Conservation (phyloP, 1,140 invertebrate species). For the Chrysomallon squamiferum region DNA sequence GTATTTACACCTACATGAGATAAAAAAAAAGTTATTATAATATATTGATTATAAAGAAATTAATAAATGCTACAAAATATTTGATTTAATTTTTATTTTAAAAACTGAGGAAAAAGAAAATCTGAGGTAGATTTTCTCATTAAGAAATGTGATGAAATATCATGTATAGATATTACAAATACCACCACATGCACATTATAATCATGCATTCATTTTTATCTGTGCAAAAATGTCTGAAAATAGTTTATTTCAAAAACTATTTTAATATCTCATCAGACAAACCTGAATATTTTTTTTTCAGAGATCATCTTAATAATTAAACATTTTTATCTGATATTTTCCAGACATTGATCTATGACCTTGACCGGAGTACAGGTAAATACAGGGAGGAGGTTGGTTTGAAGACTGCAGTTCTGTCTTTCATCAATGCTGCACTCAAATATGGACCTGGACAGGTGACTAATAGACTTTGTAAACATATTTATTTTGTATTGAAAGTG, state of each 20-base stretch:
- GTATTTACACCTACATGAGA: conserved; percentile 52
- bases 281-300: conserved; percentile 9
- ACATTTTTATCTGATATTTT: conserved; percentile 24
- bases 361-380: conserved; percentile 87
- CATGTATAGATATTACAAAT: no score
- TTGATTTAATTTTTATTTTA: no score
- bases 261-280: not conserved
- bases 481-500: no score
- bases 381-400: conserved; percentile 89
- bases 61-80: not conserved
- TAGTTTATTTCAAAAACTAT: not conserved
- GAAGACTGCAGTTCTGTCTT: conserved; percentile 98
- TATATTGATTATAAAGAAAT: not conserved
- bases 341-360: conserved; percentile 88
- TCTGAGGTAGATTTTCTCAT: no score
- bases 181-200: no score
- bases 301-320: conserved; percentile 4
- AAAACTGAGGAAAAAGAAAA: no score
- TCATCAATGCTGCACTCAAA: conserved; percentile 95
- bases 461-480: no score
- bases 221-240: no score
- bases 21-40: not conserved
- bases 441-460: conserved; percentile 88
- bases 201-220: no score
- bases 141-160: no score